These are phyloP conservation scores for Mactra quadrangularis DNA, from an alignment of 1,140 invertebrate species.

Conservation along the genomic window DNA sequence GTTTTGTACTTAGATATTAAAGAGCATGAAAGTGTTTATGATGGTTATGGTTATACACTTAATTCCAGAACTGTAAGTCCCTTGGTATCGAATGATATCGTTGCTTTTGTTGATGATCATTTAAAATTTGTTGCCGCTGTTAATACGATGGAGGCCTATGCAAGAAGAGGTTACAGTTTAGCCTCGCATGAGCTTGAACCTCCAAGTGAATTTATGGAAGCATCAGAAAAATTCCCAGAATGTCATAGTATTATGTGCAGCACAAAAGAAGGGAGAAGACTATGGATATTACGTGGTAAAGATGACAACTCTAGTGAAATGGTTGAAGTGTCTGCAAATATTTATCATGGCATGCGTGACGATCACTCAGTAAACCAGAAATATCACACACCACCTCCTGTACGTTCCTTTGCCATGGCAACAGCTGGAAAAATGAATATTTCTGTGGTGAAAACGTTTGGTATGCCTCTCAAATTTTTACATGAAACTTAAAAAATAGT, in stretches of 20 bases:
- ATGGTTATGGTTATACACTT: too few species aligned
- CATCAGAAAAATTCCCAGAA: not conserved
- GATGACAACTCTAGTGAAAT: slow-evolving; percentile 19
- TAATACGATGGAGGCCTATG: not conserved
- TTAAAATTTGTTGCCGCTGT: not conserved
- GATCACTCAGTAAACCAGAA: not conserved
- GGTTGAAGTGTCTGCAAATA: not conserved
- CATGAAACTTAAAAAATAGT: not conserved
- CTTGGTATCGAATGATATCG: not conserved
- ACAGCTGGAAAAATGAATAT: not conserved
- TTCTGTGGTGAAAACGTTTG: not conserved
- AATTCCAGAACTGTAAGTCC: not conserved
- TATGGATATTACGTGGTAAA: slow-evolving; percentile 33
- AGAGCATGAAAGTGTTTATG: not conserved
- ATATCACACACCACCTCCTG: slow-evolving; percentile 28
- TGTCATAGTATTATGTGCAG: not conserved
- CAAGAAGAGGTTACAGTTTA: not conserved
- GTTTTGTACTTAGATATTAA: slow-evolving; percentile 2
- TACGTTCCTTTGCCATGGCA: slow-evolving; percentile 10
- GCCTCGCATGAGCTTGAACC: not conserved
- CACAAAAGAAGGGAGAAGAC: slow-evolving; percentile 4
- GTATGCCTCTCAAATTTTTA: not conserved
- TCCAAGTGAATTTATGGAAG: slow-evolving; percentile 5
- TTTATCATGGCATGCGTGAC: not conserved
- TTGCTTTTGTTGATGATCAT: slow-evolving; percentile 1